Base-by-base conservation (phyloP, 1,140 invertebrate species). In the Zaprionus nigranus region DNA sequence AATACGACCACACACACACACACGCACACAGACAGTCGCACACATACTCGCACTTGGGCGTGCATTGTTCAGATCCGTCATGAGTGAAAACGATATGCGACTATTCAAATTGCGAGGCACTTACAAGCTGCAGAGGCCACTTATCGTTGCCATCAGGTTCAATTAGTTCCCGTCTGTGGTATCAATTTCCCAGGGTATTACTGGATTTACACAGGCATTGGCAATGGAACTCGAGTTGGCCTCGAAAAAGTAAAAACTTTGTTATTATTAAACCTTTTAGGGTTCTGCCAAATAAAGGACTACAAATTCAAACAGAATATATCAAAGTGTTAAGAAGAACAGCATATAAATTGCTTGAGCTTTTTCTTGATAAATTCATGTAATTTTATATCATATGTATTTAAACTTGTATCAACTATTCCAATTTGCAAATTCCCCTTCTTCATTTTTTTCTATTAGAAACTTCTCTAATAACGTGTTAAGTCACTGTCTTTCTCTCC, bases 1-100 rank as follows among this genome's bases (percentile, higher is more conserved):
- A 87, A 88, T 90, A 88, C 84, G 74, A 82, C 71, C 40, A 43
- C 73, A 38, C 43, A 71, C 62, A 75, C 79, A 73, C 69, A 51
- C 13, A 38, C 38, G 22, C 58, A 63, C 38, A 28, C 28, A 20
- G 5, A 49, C 46, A 40, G 13, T 15, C 4, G 15, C 38, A 40
- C 38, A 40, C 38, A 40, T n/a, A 40, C 15, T 15, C 5, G 15
- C 4, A 22, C 20, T 12, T 1, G 40, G n/a, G 3, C 20, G 30
- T n/a, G 28, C 28, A 58, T 34, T 58, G 5, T 22, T 28, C 34
- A 49, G 28, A 46, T 46, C 13, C 13, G 54, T 26, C 51, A 59
- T 34, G 53, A 66, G 57, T 57, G 71, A 68, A 69, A 74, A 49
- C 26, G 71, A 74, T 74, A 56, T 26, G 51, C 53, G 22, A 36